Evolutionary conservation across 2,113 vertebrate species (phyloP).

Genomic region (Alouatta palliata): DNA sequence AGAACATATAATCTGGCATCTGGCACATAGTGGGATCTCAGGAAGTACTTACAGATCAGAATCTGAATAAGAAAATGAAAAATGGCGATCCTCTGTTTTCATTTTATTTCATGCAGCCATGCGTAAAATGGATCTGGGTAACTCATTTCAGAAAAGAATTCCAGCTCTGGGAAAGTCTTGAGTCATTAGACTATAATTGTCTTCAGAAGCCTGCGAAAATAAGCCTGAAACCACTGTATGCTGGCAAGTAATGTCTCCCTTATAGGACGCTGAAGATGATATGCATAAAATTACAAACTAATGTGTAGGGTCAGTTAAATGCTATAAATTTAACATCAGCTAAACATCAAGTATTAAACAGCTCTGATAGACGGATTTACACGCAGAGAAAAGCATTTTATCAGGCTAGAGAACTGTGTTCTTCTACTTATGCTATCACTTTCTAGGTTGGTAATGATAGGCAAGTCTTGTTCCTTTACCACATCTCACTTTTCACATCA

Average conservation of each 20-base stretch:
- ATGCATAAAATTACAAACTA: not conserved
- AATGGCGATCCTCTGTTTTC: not conserved
- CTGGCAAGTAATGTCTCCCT: not conserved
- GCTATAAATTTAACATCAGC: not conserved
- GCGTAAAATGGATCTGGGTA: constrained; percentile 25
- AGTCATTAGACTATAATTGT: constrained; percentile 22
- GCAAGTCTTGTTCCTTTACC: constrained; percentile 20
- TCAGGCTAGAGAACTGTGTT: not conserved
- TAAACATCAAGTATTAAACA: not conserved
- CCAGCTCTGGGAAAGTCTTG: not conserved
- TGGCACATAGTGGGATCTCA: not conserved
- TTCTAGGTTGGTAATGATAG: not conserved
- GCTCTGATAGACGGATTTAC: not conserved
- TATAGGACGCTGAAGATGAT: not conserved
- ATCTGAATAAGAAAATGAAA: not conserved
- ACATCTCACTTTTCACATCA: constrained; percentile 15
- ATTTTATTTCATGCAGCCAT: not conserved
- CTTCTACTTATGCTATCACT: not conserved
- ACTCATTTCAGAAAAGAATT: constrained; percentile 43
- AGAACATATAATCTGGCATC: not conserved
- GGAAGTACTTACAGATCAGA: not conserved
- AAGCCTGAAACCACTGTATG: constrained; percentile 20
- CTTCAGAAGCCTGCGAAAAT: constrained; percentile 1
- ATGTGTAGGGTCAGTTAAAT: not conserved
- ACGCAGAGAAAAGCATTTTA: not conserved